Evolutionary conservation across 2,888 invertebrate genomes (phyloP).

Genomic region (Drosophila atripex): DNA sequence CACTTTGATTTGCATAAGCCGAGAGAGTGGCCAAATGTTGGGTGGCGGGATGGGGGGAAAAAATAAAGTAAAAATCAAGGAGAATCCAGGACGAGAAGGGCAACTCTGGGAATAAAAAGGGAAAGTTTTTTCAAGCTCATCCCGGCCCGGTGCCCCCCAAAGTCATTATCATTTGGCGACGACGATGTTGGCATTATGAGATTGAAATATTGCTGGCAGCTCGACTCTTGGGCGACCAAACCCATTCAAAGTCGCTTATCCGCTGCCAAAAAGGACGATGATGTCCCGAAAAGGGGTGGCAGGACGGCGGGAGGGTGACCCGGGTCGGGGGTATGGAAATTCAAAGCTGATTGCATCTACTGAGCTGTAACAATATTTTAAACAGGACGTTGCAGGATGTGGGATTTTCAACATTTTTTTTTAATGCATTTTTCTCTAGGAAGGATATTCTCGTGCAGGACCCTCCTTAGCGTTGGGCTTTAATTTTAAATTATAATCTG

Average conservation of each 20-base stretch:
- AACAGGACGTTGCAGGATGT: background rate
- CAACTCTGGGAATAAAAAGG: conserved; percentile 31
- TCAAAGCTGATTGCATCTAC: conserved; percentile 35
- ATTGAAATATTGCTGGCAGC: conserved; percentile 42
- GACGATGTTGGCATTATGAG: conserved; percentile 38
- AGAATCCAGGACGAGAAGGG: background rate
- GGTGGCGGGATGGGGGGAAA: too few relatives aligned
- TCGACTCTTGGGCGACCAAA: conserved; percentile 34
- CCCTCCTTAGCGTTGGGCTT: background rate
- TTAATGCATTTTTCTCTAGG: background rate
- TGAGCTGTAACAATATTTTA: conserved; percentile 33
- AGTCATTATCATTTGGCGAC: conserved; percentile 44
- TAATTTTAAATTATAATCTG: background rate
- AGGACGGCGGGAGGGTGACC: too few relatives aligned
- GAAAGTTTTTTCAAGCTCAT: conserved; percentile 30
- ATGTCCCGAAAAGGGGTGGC: background rate
- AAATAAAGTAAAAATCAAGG: conserved; percentile 3
- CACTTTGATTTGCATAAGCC: conserved; percentile 75
- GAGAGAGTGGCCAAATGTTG: conserved; percentile 1
- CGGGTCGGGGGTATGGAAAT: conserved; percentile 14
- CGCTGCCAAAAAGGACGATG: conserved; percentile 2
- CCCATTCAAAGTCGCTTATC: conserved; percentile 45
- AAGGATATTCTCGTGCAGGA: background rate
- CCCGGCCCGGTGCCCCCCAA: conserved; percentile 9
- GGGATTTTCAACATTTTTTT: background rate